Percentiles rank a stretch among this genome's conserved stretches.
Conservation (phyloP, 2,113 vertebrate genomes). For the Chloropsis cyanopogon region DNA sequence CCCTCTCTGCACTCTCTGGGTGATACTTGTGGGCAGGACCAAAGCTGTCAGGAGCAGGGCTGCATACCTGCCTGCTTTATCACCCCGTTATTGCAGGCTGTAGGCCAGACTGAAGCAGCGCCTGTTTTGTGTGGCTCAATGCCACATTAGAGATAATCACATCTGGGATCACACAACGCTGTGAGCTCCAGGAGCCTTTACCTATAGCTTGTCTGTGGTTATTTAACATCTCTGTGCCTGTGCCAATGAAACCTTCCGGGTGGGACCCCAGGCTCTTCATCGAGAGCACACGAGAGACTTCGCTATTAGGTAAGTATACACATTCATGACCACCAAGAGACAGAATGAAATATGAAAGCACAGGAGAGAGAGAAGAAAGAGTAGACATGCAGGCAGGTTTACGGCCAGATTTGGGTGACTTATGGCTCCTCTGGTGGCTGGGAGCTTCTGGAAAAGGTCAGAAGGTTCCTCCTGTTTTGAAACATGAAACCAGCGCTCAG, state of each 20-base stretch:
- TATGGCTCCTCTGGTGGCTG: not conserved
- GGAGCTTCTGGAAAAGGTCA: conserved; percentile 17
- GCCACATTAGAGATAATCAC: not conserved
- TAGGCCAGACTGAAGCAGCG: not conserved
- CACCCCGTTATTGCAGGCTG: not conserved
- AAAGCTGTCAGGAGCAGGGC: not conserved
- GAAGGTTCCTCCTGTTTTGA: not conserved
- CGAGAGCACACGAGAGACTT: not conserved
- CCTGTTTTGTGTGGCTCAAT: not conserved
- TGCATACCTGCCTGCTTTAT: not conserved
- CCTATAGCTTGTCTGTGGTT: not conserved
- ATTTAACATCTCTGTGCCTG: not conserved
- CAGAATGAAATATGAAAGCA: conserved; percentile 12
- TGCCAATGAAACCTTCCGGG: not conserved
- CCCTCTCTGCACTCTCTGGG: not conserved
- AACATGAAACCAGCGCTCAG: not conserved
- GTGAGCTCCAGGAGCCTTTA: not conserved
- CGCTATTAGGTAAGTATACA: not conserved
- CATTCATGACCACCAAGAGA: not conserved
- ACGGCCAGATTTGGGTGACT: conserved; percentile 13
- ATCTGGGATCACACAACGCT: not conserved
- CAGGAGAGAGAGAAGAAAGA: not conserved
- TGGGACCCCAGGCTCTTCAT: not conserved
- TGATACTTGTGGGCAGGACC: not conserved
- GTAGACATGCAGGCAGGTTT: not conserved